Percentiles rank a stretch among this genome's conserved stretches.
phyloP scores from a whole-genome alignment of 1,140 invertebrate species.

The Amphibalanus amphitrite region DNA sequence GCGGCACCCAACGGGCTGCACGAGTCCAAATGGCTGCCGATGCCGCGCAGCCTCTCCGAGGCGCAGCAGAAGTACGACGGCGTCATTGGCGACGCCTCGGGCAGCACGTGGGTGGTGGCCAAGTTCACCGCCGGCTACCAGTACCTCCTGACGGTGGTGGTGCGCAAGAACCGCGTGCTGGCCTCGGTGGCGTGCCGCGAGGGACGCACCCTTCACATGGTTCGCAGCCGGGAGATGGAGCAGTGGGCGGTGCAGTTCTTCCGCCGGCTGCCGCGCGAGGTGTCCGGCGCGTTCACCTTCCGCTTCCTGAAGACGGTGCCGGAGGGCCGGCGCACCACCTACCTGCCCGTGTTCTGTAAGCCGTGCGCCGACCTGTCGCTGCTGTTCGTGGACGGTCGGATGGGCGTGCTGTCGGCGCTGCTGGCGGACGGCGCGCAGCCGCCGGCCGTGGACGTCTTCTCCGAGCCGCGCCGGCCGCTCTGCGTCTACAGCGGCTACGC shows the following conservation, averaged over 20 bases:
- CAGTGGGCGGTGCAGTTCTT: conserved; percentile 5
- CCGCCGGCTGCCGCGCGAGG: neutral
- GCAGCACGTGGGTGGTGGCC: neutral
- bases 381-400: neutral
- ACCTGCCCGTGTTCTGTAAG: neutral
- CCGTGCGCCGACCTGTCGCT: neutral
- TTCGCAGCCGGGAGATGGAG: conserved; percentile 1
- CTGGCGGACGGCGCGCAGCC: neutral
- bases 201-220: neutral
- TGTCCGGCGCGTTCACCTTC: conserved; percentile 1
- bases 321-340: conserved; percentile 1
- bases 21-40: conserved; percentile 4
- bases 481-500: neutral
- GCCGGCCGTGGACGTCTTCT: neutral
- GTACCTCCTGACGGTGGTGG: neutral
- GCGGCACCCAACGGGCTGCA: neutral
- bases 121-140: conserved; percentile 2
- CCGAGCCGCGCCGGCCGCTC: neutral
- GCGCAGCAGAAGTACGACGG: neutral
- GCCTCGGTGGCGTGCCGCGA: conserved; percentile 1
- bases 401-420: neutral
- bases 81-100: neutral
- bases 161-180: neutral
- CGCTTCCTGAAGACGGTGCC: conserved; percentile 5
- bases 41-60: neutral